Base-by-base conservation (phyloP, 2,113 vertebrate species). In the Columba livia region DNA sequence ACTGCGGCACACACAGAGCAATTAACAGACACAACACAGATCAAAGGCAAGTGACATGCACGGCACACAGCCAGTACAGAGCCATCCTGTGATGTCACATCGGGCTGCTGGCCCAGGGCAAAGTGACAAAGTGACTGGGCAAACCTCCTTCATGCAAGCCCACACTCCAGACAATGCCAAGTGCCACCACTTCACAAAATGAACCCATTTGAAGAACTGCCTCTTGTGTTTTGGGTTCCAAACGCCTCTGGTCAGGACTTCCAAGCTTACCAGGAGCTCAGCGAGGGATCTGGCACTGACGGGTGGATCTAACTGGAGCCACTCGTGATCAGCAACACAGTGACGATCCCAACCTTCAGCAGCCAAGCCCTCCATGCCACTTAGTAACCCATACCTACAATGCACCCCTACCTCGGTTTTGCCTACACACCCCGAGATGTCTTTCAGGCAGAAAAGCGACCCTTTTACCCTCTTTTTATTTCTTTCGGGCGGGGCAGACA, bases 51-150 rank as follows among this genome's bases (percentile, higher is more conserved):
- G 67, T 2, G 1, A 38, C 0, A 1, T 1, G 26, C 0, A 1
- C 10, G n/a, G 29, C 34, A 15, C 0, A 0, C 2, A 56, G 28
- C 14, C 0, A 0, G 18, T 7, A 50, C 2, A 21, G 34, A 77
- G 16, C 10, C 5, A 4, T 11, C 32, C 71, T 62, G 31, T 4
- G 4, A 24, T 4, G 15, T 40, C 61, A 53, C 31, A 16, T 0
- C 0, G 0, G 2, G 1, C 7, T 53, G 47, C 21, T 0, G 4
- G 50, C 1, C 2, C 17, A 24, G 8, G 2, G 7, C 10, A n/a
- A 77, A 64, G 50, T 2, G 10, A 50, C 60, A 79, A 31, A 71
- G 26, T 29, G 58, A 69, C 34, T 1, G 0, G 11, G 24, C 29
- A 89, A 62, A 17, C 54, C n/a, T 50, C n/a, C 15, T 47, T 29